phyloP scores from a whole-genome alignment of 2,797 vertebrate species.

The Schizothorax lantsangensis region DNA sequence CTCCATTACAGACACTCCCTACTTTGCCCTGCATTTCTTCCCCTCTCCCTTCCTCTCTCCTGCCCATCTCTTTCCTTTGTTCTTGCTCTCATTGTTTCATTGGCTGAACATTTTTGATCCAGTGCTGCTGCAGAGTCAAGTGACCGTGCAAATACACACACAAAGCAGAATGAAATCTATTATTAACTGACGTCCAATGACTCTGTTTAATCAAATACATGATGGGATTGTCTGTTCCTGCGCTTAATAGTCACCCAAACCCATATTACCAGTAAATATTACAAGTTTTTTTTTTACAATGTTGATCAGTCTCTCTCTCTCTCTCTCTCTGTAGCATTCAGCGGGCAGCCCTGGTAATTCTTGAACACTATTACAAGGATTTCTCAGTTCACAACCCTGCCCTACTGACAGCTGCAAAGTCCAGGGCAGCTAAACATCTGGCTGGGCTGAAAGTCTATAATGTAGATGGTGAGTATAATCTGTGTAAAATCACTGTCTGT shows the following conservation, averaged over 20 bases:
- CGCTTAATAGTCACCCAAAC: not conserved
- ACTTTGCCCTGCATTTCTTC: slow-evolving; percentile 29
- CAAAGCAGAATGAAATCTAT: slow-evolving; percentile 5
- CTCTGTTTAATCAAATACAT: slow-evolving; percentile 6
- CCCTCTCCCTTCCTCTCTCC: slow-evolving; percentile 40
- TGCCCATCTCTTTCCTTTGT: slow-evolving; percentile 41
- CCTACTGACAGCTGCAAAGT: slow-evolving; percentile 89
- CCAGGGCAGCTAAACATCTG: slow-evolving; percentile 90
- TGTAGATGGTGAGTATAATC: slow-evolving; percentile 87
- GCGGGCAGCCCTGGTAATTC: slow-evolving; percentile 88
- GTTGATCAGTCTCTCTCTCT: not conserved
- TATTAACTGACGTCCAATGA: not conserved
- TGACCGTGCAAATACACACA: not conserved
- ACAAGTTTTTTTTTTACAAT: not conserved
- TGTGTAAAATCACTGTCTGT: slow-evolving; percentile 14
- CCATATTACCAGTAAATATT: not conserved
- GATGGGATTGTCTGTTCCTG: slow-evolving; percentile 31
- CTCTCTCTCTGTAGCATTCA: slow-evolving; percentile 83
- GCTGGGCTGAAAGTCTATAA: slow-evolving; percentile 94
- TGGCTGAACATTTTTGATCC: slow-evolving; percentile 34
- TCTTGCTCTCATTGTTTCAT: slow-evolving; percentile 43
- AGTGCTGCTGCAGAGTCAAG: not conserved
- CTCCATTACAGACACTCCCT: slow-evolving; percentile 40
- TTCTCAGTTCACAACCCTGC: slow-evolving; percentile 93
- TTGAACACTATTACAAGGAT: slow-evolving; percentile 96